phyloP scores from a whole-genome alignment of 2,113 vertebrate genomes.

The Cavia porcellus region DNA sequence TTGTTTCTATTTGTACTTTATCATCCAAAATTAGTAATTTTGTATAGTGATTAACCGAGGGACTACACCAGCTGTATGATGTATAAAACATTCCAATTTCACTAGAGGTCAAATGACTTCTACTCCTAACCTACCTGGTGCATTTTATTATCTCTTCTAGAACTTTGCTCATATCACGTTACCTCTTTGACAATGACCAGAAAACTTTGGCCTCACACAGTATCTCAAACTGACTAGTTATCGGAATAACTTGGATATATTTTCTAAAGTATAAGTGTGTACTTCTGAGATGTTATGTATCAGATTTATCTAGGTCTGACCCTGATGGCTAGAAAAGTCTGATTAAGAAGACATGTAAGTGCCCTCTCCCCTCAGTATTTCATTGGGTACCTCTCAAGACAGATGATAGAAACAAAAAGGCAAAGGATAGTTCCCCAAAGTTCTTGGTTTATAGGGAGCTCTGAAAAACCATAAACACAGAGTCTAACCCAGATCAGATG shows the following conservation, averaged over 20 bases:
- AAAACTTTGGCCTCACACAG: neutral
- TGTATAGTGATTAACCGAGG: neutral
- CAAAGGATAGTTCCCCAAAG: neutral
- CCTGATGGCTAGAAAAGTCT: neutral
- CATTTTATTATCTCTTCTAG: neutral
- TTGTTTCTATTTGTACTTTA: neutral
- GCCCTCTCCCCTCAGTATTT: neutral
- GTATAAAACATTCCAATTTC: neutral
- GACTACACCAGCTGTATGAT: neutral
- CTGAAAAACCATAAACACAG: neutral
- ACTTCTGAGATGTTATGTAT: neutral
- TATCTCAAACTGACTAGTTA: neutral
- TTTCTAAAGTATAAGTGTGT: neutral
- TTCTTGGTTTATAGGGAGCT: neutral
- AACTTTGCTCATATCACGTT: neutral
- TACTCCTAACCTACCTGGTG: neutral
- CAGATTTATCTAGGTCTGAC: neutral
- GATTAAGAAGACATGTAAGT: neutral
- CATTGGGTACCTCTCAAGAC: neutral
- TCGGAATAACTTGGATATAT: neutral
- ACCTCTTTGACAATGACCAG: neutral
- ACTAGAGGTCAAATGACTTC: neutral
- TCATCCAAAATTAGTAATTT: neutral
- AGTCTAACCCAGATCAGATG: neutral
- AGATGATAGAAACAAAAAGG: neutral